Evolutionary conservation across 2,888 invertebrate species (phyloP), one percentile per base, ranked within the genome.

Genomic region (Caenorhabditis wallacei): DNA sequence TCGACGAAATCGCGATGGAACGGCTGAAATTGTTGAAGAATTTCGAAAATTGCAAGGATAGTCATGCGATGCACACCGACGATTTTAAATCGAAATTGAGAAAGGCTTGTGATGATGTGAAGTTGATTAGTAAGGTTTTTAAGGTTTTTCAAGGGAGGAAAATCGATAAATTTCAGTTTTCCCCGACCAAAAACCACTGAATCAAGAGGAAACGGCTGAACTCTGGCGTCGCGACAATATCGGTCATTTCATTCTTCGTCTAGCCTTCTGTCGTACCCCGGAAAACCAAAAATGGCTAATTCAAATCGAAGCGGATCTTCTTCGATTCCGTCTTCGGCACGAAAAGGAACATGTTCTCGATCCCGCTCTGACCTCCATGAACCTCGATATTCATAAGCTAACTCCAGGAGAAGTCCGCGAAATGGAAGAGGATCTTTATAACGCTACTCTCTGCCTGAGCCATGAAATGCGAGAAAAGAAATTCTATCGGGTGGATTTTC

Each of bases 281-380:
- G 97, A 97, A 74, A 93, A 96, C 46, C 94, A 95, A 40, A 94
- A 94, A 80, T 98, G 98, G 98, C 97, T 97, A 92, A 93, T 97
- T 16, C 93, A 94, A 22, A 95, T 96, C 86, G 99, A 99, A 93
- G 92, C 95, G 82, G 98, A 98, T 91, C 93, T 97, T 71, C 97
- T 84, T 13, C 66, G 76, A 22, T 79, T 68, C 51, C 84, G 85
- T 11, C 75, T 80, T 37, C 61, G 68, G 10, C 68, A 83, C 4
- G 84, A 83, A 43, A 46, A 26, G 2, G 18, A 64, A 40, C 26
- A 35, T n/a, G 46, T 70, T 13, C 24, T 80, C 11, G 54, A 68
- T n/a, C 2, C 40, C 16, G 51, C 84, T 10, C 78, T 84, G 26
- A 11, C 54, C 18, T 46, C 46, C 22, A 92, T 74, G 92, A 92